phyloP scores from a whole-genome alignment of 2,797 vertebrate genomes.

The Sternotherus odoratus region DNA sequence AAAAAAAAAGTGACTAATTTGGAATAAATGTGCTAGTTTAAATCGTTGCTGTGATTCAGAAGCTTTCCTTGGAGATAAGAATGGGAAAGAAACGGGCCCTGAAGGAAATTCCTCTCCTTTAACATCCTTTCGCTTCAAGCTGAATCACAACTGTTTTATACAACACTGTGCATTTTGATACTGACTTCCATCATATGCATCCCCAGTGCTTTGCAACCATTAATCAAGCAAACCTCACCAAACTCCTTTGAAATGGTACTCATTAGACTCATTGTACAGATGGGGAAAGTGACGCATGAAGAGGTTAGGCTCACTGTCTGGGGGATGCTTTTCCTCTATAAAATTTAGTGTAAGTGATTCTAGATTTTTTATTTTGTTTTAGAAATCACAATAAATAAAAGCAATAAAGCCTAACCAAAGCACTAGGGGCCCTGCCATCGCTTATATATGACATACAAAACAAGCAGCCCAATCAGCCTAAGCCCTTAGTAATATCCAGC shows the following conservation, averaged over 20 bases:
- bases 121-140: constrained; percentile 30
- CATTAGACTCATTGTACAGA: constrained; percentile 55
- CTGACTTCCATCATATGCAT: neutral
- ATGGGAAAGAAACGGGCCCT: neutral
- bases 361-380: neutral
- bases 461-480: neutral
- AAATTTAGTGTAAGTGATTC: neutral
- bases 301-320: constrained; percentile 40
- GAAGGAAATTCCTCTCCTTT: constrained; percentile 7
- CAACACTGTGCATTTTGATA: neutral
- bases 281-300: constrained; percentile 68
- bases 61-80: constrained; percentile 14
- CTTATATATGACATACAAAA: accelerated
- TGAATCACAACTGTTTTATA: constrained; percentile 4
- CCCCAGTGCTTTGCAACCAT: constrained; percentile 31
- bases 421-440: neutral
- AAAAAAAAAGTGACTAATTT: constrained; percentile 37
- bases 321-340: constrained; percentile 17
- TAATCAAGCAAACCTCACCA: neutral
- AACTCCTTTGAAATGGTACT: constrained; percentile 43
- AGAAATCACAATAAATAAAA: neutral
- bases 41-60: constrained; percentile 23
- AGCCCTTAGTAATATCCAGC: neutral
- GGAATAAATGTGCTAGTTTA: constrained; percentile 43
- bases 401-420: neutral